Base-by-base conservation (phyloP, 2,113 vertebrate species). In the Microcebus ravelobensis region DNA sequence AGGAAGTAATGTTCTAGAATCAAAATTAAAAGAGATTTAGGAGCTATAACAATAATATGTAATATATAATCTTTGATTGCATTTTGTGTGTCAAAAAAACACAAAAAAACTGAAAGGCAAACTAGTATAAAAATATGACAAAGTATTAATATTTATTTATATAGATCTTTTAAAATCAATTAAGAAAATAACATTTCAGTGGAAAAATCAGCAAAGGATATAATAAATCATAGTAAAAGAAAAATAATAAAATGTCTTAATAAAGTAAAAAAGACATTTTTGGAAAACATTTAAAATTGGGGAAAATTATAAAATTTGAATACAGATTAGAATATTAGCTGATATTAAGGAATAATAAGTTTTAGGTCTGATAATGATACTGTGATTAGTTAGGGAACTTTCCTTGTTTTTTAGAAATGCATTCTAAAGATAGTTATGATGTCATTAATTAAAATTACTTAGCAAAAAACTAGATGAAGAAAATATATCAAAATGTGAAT, bases 1-100 rank as follows among this genome's bases (percentile, higher is more conserved):
- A 34, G 31, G 34, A 57, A 25, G 14, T 8, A 74, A 80, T 36
- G 20, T 73, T 84, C 55, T 84, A 93, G 21, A 95, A 87, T 52
- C 17, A 79, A 73, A 18, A 92, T 88, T 82, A 57, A 83, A 70
- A 94, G 59, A 90, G 3, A 95, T 87, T 83, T 93, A 90, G 52
- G n/a, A n/a, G 13, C 87, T 57, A 42, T 12, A 74, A 68, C 12
- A 96, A 71, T 55, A 80, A 79, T 18, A 84, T 42, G 27, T 15
- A 79, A 73, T 84, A 21, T 10, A 90, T 45, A 55, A 71, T 67
- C 42, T 48, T 84, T 67, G 34, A 88, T 4, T 73, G 5, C 57
- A 85, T 92, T 85, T 34, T 85, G 25, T 63, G 12, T 73, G 52
- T 59, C 27, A 57, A 82, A 45, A 90, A 87, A 21, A 2, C n/a